These are phyloP conservation scores for Coleophora deauratella DNA, from an alignment of 2,888 invertebrate genomes.

Conservation along the genomic window DNA sequence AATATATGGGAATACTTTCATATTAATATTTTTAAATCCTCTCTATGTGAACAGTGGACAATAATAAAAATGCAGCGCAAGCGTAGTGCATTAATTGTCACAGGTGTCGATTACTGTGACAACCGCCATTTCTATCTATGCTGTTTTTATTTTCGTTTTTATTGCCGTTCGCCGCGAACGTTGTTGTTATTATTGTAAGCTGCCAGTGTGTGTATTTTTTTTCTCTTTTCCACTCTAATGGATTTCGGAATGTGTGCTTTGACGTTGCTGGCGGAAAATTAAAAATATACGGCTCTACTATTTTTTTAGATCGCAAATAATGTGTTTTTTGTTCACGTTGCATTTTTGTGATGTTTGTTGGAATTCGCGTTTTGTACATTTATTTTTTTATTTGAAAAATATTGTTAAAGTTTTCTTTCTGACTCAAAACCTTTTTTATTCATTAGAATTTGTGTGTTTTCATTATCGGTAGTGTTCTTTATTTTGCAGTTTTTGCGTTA, in stretches of 20 bases:
- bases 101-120: constrained; percentile 55
- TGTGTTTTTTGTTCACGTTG: too few relatives aligned
- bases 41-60: too few relatives aligned
- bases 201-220: constrained; percentile 3
- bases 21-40: too few relatives aligned
- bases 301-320: background rate
- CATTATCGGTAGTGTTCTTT: too few relatives aligned
- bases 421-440: too few relatives aligned
- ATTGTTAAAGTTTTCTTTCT: too few relatives aligned
- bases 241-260: background rate
- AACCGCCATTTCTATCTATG: constrained; percentile 33
- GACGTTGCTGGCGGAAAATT: too few relatives aligned
- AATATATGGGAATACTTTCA: too few relatives aligned
- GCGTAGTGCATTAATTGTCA: constrained; percentile 44
- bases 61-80: constrained; percentile 2
- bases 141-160: constrained; percentile 25
- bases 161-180: constrained; percentile 17
- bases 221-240: background rate
- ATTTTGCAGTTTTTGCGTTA: too few relatives aligned
- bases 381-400: background rate
- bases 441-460: too few relatives aligned
- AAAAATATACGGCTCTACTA: too few relatives aligned
- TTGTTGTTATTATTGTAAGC: constrained; percentile 18
- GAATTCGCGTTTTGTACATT: background rate
- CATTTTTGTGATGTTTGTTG: too few relatives aligned